Evolutionary conservation across 1,140 invertebrate genomes (phyloP), one percentile per base, ranked within the genome.

Genomic region (Pseudomyrmex cubaensis): DNA sequence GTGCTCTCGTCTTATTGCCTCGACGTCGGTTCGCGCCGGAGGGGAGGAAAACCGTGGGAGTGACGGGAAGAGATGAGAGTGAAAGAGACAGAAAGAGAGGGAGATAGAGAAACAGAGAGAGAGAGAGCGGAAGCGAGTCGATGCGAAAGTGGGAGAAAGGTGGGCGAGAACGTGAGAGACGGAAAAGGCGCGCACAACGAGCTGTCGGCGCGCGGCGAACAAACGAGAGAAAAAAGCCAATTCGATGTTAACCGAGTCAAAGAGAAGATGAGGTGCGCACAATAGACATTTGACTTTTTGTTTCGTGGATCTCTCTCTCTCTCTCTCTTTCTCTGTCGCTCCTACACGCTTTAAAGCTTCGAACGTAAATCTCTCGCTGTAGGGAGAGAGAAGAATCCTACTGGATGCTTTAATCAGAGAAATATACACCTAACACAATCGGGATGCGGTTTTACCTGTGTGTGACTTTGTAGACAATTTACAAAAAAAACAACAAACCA

Each of bases 1-100:
- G 69, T 59, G 73, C 69, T 61, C 59, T 83, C 87, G 86, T 91
- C 89, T 93, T 93, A 93, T 93, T 93, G 91, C 91, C 83, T 12
- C 73, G 57, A 75, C 83, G 35, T 78, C 82, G 67, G 35, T 87
- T 84, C 70, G 35, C 64, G 22, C 52, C 48, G 57, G 67, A 72
- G 85, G 59, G 85, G 64, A 56, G 15, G 61, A 61, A 12, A 50
- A 20, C 66, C 66, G 15, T 59, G 35, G 50, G 8, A 80, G 50
- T 63, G 15, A 56, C 54, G 66, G 56, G 56, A n/a, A 61, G 17
- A 50, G 69, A 73, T 57, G 62, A 64, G 22, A 46, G 20, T 57
- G 13, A 54, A 13, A 52, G 22, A 50, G 35, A 72, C n/a, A 44
- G 8, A 69, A 17, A 67, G 50, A 63, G 59, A 63, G 15, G 17